phyloP scores from a whole-genome alignment of 1,140 invertebrate genomes.

The Anoplophora glabripennis region DNA sequence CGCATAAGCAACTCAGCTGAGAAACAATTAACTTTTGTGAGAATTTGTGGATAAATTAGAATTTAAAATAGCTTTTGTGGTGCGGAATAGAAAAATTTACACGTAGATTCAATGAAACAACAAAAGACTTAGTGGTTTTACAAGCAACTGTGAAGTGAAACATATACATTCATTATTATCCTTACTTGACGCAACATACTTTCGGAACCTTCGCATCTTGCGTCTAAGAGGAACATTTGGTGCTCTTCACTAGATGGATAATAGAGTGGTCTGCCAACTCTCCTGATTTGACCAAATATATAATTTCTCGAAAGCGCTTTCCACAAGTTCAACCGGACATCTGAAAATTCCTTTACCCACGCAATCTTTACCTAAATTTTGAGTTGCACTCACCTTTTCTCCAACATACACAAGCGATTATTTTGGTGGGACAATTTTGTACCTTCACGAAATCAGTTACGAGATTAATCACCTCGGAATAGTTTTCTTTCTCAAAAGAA shows the following conservation, averaged over 20 bases:
- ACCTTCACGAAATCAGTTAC: slow-evolving; percentile 9
- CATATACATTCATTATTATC: background rate
- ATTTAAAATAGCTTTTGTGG: too few species aligned
- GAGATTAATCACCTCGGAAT: slow-evolving; percentile 8
- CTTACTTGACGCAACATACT: slow-evolving; percentile 1
- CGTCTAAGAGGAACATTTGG: slow-evolving; percentile 9
- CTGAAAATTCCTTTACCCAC: slow-evolving; percentile 1
- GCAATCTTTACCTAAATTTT: background rate
- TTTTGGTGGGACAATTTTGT: slow-evolving; percentile 6
- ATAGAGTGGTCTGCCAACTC: background rate
- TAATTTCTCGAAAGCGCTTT: background rate
- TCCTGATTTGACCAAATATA: background rate
- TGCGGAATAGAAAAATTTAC: too few species aligned
- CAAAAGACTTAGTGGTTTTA: too few species aligned
- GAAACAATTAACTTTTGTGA: background rate
- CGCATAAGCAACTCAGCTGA: too few species aligned
- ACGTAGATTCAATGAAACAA: too few species aligned
- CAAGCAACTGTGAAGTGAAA: too few species aligned
- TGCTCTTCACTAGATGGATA: background rate
- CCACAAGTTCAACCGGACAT: background rate
- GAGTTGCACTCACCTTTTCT: background rate
- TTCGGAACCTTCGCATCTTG: background rate
- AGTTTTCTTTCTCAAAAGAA: background rate
- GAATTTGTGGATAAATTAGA: background rate
- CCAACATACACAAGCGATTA: slow-evolving; percentile 15